Base-by-base conservation (phyloP, 2,113 vertebrate species). In the Euleptes europaea region DNA sequence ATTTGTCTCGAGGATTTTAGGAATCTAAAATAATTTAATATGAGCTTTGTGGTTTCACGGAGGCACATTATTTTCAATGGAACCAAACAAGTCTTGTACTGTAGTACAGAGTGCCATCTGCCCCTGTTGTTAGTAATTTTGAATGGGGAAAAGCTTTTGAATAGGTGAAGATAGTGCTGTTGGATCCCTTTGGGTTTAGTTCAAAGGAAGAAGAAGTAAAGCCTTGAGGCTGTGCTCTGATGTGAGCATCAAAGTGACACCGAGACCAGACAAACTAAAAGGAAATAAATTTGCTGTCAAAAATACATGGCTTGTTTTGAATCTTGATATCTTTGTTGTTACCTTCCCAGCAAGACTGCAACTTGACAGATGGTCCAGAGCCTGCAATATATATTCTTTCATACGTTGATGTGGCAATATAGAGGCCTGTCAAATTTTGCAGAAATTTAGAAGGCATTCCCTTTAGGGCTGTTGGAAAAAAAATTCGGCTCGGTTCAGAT, bases 241-340 rank as follows among this genome's bases (percentile, higher is more conserved):
- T 90, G 77, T 89, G 82, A 85, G 35, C 78, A 89, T 90, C 84
- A 92, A 91, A 91, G 87, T 82, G 77, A 51, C 78, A 15, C 35
- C 83, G 83, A 89, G 84, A 92, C 11, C 70, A 47, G 88, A 35
- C 0, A 0, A 83, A 90, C n/a, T 35, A 85, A 90, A 88, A 88
- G 51, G 74, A 57, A 83, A 80, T 65, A 88, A 78, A 88, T 86
- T 85, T 88, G 88, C 81, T 70, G 86, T 80, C 71, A 86, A 91
- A 91, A 78, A 82, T 84, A 84, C 86, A 54, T 5, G 74, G 51
- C 4, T 88, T 60, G 54, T 84, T 80, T 90, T 65, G 69, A 90
- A 63, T 88, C 65, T 2, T 75, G 65, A 84, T 80, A 75, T n/a
- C 71, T 91, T 89, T 92, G 40, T 84, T 93, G 38, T 87, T n/a